phyloP scores from a whole-genome alignment of 2,797 vertebrate genomes.

The Podarcis lilfordi region DNA sequence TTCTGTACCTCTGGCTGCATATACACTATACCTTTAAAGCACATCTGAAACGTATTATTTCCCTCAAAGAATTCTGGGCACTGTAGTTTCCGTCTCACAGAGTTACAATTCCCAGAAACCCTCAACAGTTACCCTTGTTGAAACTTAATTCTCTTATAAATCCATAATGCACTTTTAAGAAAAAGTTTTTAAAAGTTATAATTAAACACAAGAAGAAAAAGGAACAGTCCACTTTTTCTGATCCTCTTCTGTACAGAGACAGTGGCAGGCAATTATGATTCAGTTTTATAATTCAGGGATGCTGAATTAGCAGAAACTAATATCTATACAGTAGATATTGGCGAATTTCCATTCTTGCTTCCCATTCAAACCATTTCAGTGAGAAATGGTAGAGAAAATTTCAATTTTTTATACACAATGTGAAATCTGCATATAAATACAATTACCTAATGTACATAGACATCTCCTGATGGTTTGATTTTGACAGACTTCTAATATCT shows the following conservation, averaged over 20 bases:
- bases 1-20: no score
- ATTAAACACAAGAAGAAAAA: not conserved
- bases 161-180: not conserved
- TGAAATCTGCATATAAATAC: no score
- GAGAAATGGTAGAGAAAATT: not conserved
- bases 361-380: not conserved
- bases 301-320: not conserved
- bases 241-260: constrained; percentile 8
- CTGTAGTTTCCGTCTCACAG: no score
- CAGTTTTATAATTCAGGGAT: constrained; percentile 17
- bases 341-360: not conserved
- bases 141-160: constrained; percentile 19
- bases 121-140: not conserved
- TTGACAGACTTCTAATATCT: no score
- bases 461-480: no score
- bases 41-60: no score
- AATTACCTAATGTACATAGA: no score
- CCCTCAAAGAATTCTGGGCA: no score
- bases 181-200: not conserved
- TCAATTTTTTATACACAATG: no score
- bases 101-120: no score
- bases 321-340: not conserved
- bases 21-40: no score
- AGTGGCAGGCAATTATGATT: constrained; percentile 38
- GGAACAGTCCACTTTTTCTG: not conserved